Evolutionary conservation across 2,113 vertebrate species (phyloP).

Genomic region (Columba janthina): DNA sequence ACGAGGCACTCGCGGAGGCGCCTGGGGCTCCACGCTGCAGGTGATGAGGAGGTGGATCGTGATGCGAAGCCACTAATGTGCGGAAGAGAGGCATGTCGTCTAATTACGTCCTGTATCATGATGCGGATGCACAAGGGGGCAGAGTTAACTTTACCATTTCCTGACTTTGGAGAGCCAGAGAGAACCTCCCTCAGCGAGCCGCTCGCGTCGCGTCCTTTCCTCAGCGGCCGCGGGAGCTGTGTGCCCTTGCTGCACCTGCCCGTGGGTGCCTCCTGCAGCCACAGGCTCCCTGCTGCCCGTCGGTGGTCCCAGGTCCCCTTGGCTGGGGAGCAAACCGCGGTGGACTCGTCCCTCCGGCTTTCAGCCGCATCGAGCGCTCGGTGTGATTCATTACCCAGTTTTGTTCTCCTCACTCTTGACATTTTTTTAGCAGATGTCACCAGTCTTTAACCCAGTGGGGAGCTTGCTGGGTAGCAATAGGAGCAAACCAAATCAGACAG

Average conservation of each 20-base stretch:
- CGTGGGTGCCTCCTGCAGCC: no score
- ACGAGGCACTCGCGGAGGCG: rapidly evolving
- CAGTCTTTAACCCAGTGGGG: conserved; percentile 72
- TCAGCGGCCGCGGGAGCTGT: no score
- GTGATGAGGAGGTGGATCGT: background rate
- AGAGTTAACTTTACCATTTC: background rate
- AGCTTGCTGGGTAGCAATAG: conserved; percentile 64
- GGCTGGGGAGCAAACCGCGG: no score
- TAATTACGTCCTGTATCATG: background rate
- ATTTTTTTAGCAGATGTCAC: conserved; percentile 70
- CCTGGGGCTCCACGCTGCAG: background rate
- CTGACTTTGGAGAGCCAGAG: rapidly evolving
- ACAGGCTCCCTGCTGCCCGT: background rate
- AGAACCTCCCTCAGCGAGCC: rapidly evolving
- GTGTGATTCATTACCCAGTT: conserved; percentile 5
- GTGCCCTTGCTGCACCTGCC: no score
- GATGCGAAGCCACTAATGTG: rapidly evolving
- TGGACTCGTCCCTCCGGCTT: no score
- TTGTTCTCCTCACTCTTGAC: conserved; percentile 41
- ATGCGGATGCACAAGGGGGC: background rate
- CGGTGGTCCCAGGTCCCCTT: background rate
- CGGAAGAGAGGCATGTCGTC: background rate
- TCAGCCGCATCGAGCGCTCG: background rate
- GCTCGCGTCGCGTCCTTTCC: rapidly evolving
- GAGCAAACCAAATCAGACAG: conserved; percentile 71